phyloP scores from a whole-genome alignment of 2,888 invertebrate genomes.

The Morpho achilles region DNA sequence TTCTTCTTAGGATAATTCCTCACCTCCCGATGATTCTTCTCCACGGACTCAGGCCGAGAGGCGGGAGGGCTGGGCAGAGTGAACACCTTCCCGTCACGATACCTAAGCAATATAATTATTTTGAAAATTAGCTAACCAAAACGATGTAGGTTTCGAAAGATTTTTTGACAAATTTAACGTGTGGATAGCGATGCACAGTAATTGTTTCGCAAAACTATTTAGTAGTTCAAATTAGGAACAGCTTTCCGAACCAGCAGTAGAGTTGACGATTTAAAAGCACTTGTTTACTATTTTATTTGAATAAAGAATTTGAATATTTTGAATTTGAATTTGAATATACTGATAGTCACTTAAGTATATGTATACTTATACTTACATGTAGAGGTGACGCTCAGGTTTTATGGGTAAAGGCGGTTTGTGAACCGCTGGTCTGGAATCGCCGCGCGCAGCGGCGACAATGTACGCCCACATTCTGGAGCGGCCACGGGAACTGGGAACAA shows the following conservation, averaged over 20 bases:
- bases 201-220: no score
- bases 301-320: no score
- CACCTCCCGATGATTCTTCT: constrained; percentile 32
- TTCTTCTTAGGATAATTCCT: constrained; percentile 22
- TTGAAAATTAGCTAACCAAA: not conserved
- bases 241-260: no score
- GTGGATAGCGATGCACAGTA: no score
- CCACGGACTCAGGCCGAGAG: constrained; percentile 46
- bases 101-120: constrained; percentile 33
- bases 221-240: no score
- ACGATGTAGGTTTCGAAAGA: no score
- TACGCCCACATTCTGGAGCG: constrained; percentile 83
- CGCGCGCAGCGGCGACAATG: constrained; percentile 84
- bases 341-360: no score
- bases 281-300: no score
- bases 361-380: constrained; percentile 44
- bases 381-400: constrained; percentile 44
- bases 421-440: constrained; percentile 76
- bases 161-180: no score
- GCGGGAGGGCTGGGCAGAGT: constrained; percentile 38
- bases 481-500: not conserved
- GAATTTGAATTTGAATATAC: no score
- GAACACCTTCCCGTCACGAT: constrained; percentile 55
- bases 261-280: no score
- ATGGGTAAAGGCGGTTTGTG: constrained; percentile 40